These are phyloP conservation scores for Eupristina koningsbergeri DNA, from an alignment of 1,140 invertebrate genomes.

Conservation along the genomic window DNA sequence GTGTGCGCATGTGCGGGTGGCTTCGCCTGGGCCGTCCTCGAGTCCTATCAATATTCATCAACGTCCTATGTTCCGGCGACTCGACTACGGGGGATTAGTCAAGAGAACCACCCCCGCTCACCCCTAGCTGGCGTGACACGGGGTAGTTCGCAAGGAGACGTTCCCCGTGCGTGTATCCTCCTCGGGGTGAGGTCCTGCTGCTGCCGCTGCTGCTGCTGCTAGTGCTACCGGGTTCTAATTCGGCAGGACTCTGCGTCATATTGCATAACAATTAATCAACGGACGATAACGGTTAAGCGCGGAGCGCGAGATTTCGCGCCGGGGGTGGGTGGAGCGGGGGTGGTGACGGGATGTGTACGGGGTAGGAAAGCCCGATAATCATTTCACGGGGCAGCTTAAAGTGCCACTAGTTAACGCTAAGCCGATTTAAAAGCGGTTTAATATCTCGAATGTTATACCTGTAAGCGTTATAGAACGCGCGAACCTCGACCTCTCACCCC, in stretches of 20 bases:
- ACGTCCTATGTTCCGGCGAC: slow-evolving; percentile 72
- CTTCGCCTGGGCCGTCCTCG: slow-evolving; percentile 45
- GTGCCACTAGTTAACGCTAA: slow-evolving; percentile 75
- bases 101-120: slow-evolving; percentile 55
- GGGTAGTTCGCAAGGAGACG: slow-evolving; percentile 29
- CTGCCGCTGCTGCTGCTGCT: too few relatives aligned
- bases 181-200: slow-evolving; percentile 52
- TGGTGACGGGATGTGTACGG: slow-evolving; percentile 50
- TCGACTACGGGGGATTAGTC: slow-evolving; percentile 72
- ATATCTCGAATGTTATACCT: slow-evolving; percentile 72
- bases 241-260: slow-evolving; percentile 71
- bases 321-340: slow-evolving; percentile 36
- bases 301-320: slow-evolving; percentile 32
- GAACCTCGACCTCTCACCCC: background rate
- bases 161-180: slow-evolving; percentile 14
- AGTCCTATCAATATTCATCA: slow-evolving; percentile 73
- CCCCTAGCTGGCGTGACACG: background rate
- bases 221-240: slow-evolving; percentile 70
- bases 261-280: slow-evolving; percentile 76
- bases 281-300: slow-evolving; percentile 71
- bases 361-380: slow-evolving; percentile 73
- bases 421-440: slow-evolving; percentile 75
- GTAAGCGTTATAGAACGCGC: slow-evolving; percentile 29
- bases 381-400: slow-evolving; percentile 74
- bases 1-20: slow-evolving; percentile 28